Evolutionary conservation across 2,113 vertebrate species (phyloP), one percentile per base, ranked within the genome.

Genomic region (Apodemus speciosus): DNA sequence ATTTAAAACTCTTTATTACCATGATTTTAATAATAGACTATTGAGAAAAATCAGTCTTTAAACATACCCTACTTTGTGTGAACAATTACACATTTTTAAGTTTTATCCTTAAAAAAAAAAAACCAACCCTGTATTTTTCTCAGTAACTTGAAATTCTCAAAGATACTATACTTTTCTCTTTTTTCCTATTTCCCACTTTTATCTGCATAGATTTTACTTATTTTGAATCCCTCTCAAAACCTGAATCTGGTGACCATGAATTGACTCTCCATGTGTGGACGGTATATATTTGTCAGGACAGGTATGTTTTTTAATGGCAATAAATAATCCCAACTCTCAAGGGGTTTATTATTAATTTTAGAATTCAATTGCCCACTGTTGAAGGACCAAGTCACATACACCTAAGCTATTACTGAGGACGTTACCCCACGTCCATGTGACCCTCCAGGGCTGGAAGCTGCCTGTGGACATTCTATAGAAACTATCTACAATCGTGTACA

Each of bases 1-100:
- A 96, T 71, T 79, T 49, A 83, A 9, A 92, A 83, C 20, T 85
- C n/a, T 89, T 77, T 60, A 81, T 90, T 75, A 90, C 32, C 3
- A n/a, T 25, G 60, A 62, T 40, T 85, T 92, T 85, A 3, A 90
- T 81, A 92, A 80, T 46, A 0, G 56, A 68, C 38, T 93, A 9
- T 68, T 73, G 79, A 38, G 73, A 93, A 88, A 88, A 69, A 15
- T 43, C 20, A 92, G 49, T 35, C 13, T 93, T 32, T 90, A 85
- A 89, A 32, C 32, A 95, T 30, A 46, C 40, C 23, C 68, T 72
- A 73, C 83, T 86, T 90, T 75, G 35, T 46, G 10, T 77, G 49
- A 93, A 73, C 80, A 62, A 90, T 88, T 79, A 25, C 38, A 14
- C 0, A 40, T 73, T 69, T 81, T 88, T 62, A 60, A 20, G 49